Conservation (phyloP, 2,113 vertebrate species). For the Oceanodroma tethys region DNA sequence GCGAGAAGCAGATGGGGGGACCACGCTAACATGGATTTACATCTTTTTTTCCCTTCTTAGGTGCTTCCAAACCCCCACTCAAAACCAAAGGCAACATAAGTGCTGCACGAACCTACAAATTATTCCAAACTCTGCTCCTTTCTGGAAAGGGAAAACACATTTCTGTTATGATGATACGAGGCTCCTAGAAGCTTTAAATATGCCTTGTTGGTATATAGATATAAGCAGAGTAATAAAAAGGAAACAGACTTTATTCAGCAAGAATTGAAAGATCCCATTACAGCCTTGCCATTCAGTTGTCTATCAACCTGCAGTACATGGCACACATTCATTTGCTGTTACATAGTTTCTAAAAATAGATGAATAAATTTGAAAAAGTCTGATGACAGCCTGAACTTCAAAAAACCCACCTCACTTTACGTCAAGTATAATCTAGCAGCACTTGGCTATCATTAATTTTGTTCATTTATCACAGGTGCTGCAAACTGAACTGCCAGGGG, state of each 20-base stretch:
- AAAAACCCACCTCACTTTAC: background rate
- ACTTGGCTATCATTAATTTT: background rate
- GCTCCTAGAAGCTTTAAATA: background rate
- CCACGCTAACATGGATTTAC: background rate
- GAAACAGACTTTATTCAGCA: background rate
- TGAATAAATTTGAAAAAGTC: background rate
- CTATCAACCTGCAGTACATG: background rate
- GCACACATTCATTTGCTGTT: background rate
- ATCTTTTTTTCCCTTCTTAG: background rate
- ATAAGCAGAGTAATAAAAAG: background rate
- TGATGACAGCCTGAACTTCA: background rate
- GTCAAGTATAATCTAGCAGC: background rate
- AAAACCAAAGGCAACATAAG: background rate
- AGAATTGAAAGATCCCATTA: constrained; percentile 12
- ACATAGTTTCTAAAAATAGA: background rate
- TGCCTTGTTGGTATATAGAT: background rate
- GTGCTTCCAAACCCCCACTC: background rate
- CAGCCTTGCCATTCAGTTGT: background rate
- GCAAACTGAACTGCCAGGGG: background rate
- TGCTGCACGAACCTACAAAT: rapidly evolving
- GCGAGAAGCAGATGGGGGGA: background rate
- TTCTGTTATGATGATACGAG: background rate
- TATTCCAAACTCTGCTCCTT: background rate
- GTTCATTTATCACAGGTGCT: constrained; percentile 3
- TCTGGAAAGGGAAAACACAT: background rate